Base-by-base conservation (phyloP, 53 echinoderm and acorn worm species). In the Holothuria leucospilota region DNA sequence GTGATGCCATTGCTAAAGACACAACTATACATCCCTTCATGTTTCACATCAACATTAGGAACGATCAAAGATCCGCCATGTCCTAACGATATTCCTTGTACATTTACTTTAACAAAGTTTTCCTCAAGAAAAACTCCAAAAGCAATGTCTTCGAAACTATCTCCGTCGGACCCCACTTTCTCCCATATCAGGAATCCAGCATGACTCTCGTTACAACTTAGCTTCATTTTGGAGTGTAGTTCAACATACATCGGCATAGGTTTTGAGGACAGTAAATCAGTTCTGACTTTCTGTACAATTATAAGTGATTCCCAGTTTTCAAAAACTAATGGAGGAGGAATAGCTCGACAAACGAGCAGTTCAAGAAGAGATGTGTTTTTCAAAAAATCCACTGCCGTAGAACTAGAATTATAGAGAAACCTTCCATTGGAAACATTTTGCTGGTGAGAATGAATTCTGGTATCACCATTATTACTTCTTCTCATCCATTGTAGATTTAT, bases 11-110 rank as follows among this genome's bases (percentile, higher is more conserved):
- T 39, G 21, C 52, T 0, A 75, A 4, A 75, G 12, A 51, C 14
- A 52, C 75, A 75, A 26, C 26, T 52, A 24, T 75, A 75, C 12
- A 51, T 21, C 26, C 75, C 75, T 51, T 75, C 75, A 20, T 75
- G 27, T n/a, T 75, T 25, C 51, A 75, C 21, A 30, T 21, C 51
- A 25, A 26, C 25, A 51, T 20, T 13, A 51, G 20, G 8, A 25
- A 25, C 41, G 6, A 14, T 75, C 23, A 75, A 52, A 7, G 26
- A 20, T 21, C 75, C 75, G 18, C 16, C 41, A 49, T 51, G 51
- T 20, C 23, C 51, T 15, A 75, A 51, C 20, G 8, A 18, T 24
- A 75, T 25, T 25, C 39, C 25, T 8, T 20, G 26, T 41, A 52
- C 16, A 20, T 6, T 15, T 23, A 12, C 8, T 2, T 23, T 21